These are phyloP conservation scores for Buathra laborator DNA, from an alignment of 2,888 invertebrate species.

Conservation along the genomic window DNA sequence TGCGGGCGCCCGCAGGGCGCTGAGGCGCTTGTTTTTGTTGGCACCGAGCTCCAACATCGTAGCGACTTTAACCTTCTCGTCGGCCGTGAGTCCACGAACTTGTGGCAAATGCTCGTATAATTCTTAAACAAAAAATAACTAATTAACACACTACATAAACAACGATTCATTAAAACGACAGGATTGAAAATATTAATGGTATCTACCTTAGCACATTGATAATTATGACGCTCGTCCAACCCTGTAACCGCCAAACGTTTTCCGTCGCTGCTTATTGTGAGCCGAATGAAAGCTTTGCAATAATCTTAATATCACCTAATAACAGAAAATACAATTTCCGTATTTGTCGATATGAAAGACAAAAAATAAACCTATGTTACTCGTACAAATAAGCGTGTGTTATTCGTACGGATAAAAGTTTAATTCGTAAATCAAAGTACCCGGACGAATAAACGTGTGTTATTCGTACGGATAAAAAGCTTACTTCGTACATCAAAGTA, in stretches of 20 bases:
- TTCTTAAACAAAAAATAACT: constrained; percentile 36
- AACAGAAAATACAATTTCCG: background rate
- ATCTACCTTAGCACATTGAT: constrained; percentile 45
- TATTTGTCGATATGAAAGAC: no score
- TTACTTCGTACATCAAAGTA: no score
- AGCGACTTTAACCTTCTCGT: constrained; percentile 19
- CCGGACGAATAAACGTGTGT: no score
- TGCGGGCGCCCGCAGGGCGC: no score
- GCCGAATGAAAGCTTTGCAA: constrained; percentile 47
- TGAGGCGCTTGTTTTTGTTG: no score
- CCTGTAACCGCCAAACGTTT: constrained; percentile 12
- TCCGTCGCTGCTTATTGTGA: constrained; percentile 39
- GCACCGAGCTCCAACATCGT: constrained; percentile 45
- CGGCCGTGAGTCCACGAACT: constrained; percentile 6
- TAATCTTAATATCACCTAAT: constrained; percentile 52
- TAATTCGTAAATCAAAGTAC: no score
- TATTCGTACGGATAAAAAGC: no score
- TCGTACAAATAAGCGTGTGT: no score
- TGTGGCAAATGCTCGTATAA: constrained; percentile 55
- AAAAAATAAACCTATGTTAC: background rate
- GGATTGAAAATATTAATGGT: background rate
- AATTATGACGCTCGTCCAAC: constrained; percentile 51
- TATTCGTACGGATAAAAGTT: no score
- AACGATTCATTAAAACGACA: background rate
- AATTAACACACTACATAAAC: background rate